Percentiles rank a stretch among this genome's conserved stretches.
phyloP scores from a whole-genome alignment of 1,140 invertebrate genomes.

The Venturia canescens region DNA sequence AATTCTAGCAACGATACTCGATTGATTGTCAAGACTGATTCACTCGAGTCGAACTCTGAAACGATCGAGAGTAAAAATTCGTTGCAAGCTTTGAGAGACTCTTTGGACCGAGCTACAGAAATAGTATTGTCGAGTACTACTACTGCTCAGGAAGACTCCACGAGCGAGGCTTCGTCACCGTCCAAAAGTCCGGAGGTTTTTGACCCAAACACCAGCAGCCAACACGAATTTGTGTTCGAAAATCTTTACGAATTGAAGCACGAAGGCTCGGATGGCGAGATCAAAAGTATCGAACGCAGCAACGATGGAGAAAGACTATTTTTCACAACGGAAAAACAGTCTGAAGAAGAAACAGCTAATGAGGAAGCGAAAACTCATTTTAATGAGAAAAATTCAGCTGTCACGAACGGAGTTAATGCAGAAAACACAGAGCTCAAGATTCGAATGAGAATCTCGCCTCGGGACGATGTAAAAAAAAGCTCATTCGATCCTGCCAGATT shows the following conservation, averaged over 20 bases:
- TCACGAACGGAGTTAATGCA: background rate
- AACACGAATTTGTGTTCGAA: slow-evolving; percentile 56
- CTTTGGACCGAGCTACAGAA: slow-evolving; percentile 65
- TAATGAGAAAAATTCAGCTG: background rate
- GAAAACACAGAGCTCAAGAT: background rate
- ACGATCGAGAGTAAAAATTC: slow-evolving; percentile 48
- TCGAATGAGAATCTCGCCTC: background rate
- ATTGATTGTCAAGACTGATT: background rate
- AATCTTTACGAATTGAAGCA: slow-evolving; percentile 50
- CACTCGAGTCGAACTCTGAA: background rate
- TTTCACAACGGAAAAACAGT: background rate
- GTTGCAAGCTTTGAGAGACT: slow-evolving; percentile 59
- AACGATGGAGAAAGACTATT: slow-evolving; percentile 22
- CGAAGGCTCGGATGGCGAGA: slow-evolving; percentile 50
- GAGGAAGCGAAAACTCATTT: no score
- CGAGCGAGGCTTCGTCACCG: slow-evolving; percentile 25
- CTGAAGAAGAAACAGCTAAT: background rate
- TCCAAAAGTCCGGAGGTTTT: slow-evolving; percentile 39
- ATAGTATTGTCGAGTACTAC: slow-evolving; percentile 57
- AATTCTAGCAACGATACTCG: background rate
- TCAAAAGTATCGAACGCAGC: slow-evolving; percentile 56
- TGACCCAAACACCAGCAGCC: slow-evolving; percentile 28
- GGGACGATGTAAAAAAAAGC: slow-evolving; percentile 1
- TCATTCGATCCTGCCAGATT: slow-evolving; percentile 37
- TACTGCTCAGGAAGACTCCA: slow-evolving; percentile 36